A percentile compares a stretch with the other conserved stretches of the same genome.
Evolutionary conservation across 2,113 vertebrate species (phyloP).

Genomic region (Trochalopteron elliotii): DNA sequence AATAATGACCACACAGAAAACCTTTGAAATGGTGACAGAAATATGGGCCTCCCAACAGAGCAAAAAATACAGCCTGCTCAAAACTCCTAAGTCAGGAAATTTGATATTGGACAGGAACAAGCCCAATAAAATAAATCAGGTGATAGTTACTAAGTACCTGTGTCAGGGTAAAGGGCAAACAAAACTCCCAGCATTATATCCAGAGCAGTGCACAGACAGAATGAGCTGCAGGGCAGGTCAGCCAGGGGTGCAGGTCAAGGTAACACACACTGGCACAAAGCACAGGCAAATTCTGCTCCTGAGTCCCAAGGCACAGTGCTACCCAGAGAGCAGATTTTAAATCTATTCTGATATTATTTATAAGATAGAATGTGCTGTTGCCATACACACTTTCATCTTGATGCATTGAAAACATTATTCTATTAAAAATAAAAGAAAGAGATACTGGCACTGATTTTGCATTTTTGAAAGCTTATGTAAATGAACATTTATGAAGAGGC

Average conservation of each 20-base stretch:
- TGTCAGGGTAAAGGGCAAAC: not conserved
- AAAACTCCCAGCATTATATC: not conserved
- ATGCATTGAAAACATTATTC: not conserved
- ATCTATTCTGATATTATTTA: not conserved
- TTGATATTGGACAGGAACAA: not conserved
- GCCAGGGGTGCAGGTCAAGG: not conserved
- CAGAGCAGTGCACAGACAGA: not conserved
- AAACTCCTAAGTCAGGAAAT: not conserved
- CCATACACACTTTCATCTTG: not conserved
- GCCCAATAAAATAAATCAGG: not conserved
- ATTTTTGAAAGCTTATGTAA: not conserved
- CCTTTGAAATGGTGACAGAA: not conserved
- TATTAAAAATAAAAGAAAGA: not conserved
- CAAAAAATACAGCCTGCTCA: not conserved
- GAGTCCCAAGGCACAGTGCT: not conserved
- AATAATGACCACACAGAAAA: not conserved
- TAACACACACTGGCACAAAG: not conserved
- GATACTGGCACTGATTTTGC: not conserved
- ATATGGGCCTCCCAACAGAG: not conserved
- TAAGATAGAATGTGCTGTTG: not conserved
- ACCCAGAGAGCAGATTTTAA: not conserved
- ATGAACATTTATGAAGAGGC: not conserved
- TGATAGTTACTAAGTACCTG: not conserved
- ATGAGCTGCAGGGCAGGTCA: not conserved
- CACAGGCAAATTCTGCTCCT: not conserved